These are phyloP conservation scores for Pristionchus japonicus DNA, from an alignment of 2,888 invertebrate species.

Conservation along the genomic window DNA sequence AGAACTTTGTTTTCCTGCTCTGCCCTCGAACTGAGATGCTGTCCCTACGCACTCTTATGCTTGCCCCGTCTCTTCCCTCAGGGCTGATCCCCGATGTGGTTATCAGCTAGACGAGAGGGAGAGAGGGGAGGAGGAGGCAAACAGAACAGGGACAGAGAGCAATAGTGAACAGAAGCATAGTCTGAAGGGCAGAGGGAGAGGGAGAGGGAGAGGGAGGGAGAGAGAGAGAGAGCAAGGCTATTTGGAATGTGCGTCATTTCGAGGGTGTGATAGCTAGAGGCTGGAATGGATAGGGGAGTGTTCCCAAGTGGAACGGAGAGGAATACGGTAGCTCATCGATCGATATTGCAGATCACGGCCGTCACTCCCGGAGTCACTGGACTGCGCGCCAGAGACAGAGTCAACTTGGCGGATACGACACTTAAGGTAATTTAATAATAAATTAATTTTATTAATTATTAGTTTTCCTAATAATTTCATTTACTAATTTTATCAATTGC, in stretches of 20 bases:
- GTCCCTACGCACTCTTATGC: background rate
- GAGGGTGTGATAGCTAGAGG: background rate
- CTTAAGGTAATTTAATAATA: constrained; percentile 46
- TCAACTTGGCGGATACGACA: constrained; percentile 48
- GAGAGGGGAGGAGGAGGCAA: background rate
- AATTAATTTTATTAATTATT: background rate
- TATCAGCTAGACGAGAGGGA: background rate
- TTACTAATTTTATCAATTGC: background rate
- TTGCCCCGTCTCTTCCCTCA: background rate
- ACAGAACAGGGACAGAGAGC: constrained; percentile 3
- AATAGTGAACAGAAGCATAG: constrained; percentile 28
- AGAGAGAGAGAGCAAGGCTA: background rate
- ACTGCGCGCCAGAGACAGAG: constrained; percentile 51
- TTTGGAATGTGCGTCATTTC: constrained; percentile 25
- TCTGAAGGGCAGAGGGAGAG: constrained; percentile 6
- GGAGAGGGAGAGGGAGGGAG: too few species aligned
- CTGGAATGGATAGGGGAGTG: background rate
- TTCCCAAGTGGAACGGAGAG: background rate
- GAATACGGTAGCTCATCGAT: background rate
- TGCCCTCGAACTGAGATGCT: background rate
- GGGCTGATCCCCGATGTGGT: background rate
- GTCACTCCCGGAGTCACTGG: constrained; percentile 55
- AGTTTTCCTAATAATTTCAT: too few species aligned
- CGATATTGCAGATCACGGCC: constrained; percentile 54
- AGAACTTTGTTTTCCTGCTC: background rate